Percentiles rank a stretch among this genome's conserved stretches.
Evolutionary conservation across 2,888 invertebrate genomes (phyloP).

Genomic region (Sthenelais limicola): DNA sequence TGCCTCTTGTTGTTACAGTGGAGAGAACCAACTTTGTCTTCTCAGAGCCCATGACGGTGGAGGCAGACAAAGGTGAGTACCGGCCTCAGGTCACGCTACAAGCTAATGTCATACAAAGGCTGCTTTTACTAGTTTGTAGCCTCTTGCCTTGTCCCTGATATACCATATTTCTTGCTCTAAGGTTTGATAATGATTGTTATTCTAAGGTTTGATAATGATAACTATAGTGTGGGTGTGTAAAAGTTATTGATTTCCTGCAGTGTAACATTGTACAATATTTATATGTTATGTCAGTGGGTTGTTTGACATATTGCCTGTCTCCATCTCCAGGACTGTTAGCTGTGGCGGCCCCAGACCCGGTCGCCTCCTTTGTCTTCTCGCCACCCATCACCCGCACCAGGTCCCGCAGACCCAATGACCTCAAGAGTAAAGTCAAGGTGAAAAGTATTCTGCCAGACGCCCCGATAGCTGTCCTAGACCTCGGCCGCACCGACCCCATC

Average conservation of each 20-base stretch:
- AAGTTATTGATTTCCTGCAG: too few species aligned
- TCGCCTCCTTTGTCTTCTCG: slow-evolving; percentile 38
- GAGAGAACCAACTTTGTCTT: slow-evolving; percentile 26
- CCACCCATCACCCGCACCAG: slow-evolving; percentile 40
- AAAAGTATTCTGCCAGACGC: slow-evolving; percentile 3
- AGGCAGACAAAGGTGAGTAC: slow-evolving; percentile 18
- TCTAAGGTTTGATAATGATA: too few species aligned
- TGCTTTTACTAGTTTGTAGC: too few species aligned
- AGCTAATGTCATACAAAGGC: too few species aligned
- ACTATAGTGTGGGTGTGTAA: too few species aligned
- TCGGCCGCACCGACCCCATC: neutral
- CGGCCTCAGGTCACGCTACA: neutral
- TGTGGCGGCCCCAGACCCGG: neutral
- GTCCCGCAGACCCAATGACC: slow-evolving; percentile 21
- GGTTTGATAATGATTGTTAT: too few species aligned
- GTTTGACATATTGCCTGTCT: too few species aligned
- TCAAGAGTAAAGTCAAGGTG: slow-evolving; percentile 12
- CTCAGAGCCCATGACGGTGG: slow-evolving; percentile 27
- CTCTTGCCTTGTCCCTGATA: too few species aligned
- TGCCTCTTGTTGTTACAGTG: neutral
- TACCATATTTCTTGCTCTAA: too few species aligned
- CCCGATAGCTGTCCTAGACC: neutral
- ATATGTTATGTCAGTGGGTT: too few species aligned
- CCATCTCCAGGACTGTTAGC: too few species aligned
- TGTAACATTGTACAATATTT: too few species aligned